phyloP scores from a whole-genome alignment of 2,888 invertebrate species.

The Meliscaeva auricollis region DNA sequence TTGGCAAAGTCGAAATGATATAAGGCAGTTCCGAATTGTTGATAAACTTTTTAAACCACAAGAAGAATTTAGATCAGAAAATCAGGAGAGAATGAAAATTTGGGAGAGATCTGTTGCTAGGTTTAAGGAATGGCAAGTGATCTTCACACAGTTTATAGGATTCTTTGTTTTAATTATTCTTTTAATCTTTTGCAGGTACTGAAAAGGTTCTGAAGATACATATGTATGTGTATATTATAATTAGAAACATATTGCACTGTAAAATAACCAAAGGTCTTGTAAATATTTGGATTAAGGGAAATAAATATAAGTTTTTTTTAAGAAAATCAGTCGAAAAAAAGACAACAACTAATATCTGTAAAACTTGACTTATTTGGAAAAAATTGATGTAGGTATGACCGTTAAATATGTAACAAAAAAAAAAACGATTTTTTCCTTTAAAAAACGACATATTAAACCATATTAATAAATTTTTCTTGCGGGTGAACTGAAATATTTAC shows the following conservation, averaged over 20 bases:
- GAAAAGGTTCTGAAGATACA: background rate
- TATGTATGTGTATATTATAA: too few relatives aligned
- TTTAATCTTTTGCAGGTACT: slow-evolving; percentile 40
- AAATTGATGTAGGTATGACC: too few relatives aligned
- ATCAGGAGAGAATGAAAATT: slow-evolving; percentile 78
- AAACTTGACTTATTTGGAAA: too few relatives aligned
- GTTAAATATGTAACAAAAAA: too few relatives aligned
- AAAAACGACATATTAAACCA: too few relatives aligned
- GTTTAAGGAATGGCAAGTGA: slow-evolving; percentile 82
- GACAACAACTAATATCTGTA: too few relatives aligned
- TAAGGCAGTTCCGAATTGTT: slow-evolving; percentile 86
- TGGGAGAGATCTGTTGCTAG: slow-evolving; percentile 82
- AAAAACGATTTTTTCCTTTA: too few relatives aligned
- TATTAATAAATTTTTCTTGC: too few relatives aligned
- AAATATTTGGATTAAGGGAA: slow-evolving; percentile 17
- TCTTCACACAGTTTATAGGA: background rate
- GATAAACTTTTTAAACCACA: slow-evolving; percentile 87
- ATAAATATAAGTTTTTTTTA: background rate
- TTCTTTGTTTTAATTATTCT: background rate
- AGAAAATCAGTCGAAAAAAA: too few relatives aligned
- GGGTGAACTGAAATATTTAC: too few relatives aligned
- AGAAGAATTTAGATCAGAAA: slow-evolving; percentile 77
- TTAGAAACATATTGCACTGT: background rate
- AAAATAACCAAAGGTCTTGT: slow-evolving; percentile 12
- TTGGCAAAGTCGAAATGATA: slow-evolving; percentile 89